phyloP scores from a whole-genome alignment of 2,113 vertebrate genomes.

The Brachyistius frenatus region DNA sequence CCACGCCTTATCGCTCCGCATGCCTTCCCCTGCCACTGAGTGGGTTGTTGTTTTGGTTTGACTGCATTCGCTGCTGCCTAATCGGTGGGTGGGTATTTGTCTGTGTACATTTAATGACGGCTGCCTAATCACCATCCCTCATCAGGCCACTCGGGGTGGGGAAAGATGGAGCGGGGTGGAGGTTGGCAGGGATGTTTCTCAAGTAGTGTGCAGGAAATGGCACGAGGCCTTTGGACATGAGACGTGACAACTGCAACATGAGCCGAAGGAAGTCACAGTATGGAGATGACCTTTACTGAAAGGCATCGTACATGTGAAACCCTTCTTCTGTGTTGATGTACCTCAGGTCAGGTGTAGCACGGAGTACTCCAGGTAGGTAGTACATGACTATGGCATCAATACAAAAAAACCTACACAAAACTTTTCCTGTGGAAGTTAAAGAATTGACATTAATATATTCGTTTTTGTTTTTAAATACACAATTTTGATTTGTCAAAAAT shows the following conservation, averaged over 20 bases:
- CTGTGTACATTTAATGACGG: constrained; percentile 63
- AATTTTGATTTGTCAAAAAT: no score
- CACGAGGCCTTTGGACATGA: constrained; percentile 28
- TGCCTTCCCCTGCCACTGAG: constrained; percentile 48
- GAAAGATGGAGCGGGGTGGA: constrained; percentile 34
- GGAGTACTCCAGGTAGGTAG: no score
- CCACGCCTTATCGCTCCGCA: constrained; percentile 59
- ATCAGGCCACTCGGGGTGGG: constrained; percentile 55
- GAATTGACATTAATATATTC: no score
- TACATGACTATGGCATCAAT: no score
- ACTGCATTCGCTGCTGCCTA: constrained; percentile 64
- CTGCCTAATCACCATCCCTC: constrained; percentile 72
- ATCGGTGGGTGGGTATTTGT: constrained; percentile 60
- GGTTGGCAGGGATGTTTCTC: constrained; percentile 44
- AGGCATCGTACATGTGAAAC: neutral
- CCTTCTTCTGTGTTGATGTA: neutral
- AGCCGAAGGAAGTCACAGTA: constrained; percentile 33
- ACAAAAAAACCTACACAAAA: no score
- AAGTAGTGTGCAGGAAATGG: constrained; percentile 49
- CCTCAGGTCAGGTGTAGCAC: no score
- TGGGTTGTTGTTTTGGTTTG: constrained; percentile 75
- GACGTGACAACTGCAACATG: constrained; percentile 63
- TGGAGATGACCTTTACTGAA: constrained; percentile 16
- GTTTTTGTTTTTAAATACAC: no score
- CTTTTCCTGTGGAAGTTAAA: no score